These are phyloP conservation scores for Zaprionus vittiger DNA, from an alignment of 1,140 invertebrate species.

Conservation along the genomic window DNA sequence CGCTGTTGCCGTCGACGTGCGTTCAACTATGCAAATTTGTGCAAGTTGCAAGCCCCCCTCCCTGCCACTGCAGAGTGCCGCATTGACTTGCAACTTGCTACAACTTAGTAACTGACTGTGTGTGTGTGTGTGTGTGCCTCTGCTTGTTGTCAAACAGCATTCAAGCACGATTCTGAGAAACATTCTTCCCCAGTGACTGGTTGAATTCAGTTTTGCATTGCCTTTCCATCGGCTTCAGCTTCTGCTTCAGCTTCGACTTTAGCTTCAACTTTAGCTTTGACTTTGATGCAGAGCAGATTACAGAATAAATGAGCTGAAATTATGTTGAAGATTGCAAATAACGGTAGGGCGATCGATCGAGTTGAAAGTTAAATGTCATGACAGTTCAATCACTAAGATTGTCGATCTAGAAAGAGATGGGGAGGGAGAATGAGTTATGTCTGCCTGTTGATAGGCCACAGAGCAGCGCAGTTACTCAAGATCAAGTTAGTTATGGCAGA, in stretches of 20 bases:
- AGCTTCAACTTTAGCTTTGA: not conserved
- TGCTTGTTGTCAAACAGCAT: slow-evolving; percentile 82
- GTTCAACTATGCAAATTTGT: slow-evolving; percentile 82
- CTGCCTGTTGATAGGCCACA: not conserved
- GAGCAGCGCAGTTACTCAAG: not conserved
- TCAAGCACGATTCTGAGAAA: slow-evolving; percentile 83
- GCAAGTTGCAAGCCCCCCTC: slow-evolving; percentile 18
- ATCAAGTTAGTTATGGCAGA: not conserved
- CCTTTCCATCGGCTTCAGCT: slow-evolving; percentile 10
- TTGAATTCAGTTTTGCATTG: slow-evolving; percentile 60
- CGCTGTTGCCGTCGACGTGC: slow-evolving; percentile 63
- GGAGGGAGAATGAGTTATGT: slow-evolving; percentile 11
- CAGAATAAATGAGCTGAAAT: slow-evolving; percentile 73
- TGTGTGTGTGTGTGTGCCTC: slow-evolving; percentile 37
- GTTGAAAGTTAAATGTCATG: slow-evolving; percentile 62
- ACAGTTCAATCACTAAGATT: slow-evolving; percentile 74
- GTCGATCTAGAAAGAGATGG: slow-evolving; percentile 30
- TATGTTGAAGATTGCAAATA: slow-evolving; percentile 52
- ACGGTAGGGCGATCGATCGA: slow-evolving; percentile 27
- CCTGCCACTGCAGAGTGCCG: slow-evolving; percentile 20
- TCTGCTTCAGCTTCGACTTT: not conserved
- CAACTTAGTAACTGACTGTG: slow-evolving; percentile 70
- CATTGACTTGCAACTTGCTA: slow-evolving; percentile 81
- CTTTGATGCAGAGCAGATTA: slow-evolving; percentile 59
- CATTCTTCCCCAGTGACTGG: slow-evolving; percentile 70